A percentile compares a stretch with the other conserved stretches of the same genome.
phyloP scores from a whole-genome alignment of 2,113 vertebrate genomes.

The Scomber scombrus region DNA sequence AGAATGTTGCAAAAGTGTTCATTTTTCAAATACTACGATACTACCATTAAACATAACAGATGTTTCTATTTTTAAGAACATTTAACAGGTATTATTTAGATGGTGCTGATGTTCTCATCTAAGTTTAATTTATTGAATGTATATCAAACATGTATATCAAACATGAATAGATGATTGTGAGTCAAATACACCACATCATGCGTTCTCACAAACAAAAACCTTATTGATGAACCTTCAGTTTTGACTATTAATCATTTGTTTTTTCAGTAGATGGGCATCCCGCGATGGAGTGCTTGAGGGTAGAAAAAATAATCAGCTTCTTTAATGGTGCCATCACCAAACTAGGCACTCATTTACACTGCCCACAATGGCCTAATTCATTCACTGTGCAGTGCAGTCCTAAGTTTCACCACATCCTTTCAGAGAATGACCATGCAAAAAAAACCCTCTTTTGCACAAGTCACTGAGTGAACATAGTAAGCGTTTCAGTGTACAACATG shows the following conservation, averaged over 20 bases:
- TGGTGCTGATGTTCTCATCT: background rate
- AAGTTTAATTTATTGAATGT: background rate
- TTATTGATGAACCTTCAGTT: constrained; percentile 1
- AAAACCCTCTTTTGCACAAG: background rate
- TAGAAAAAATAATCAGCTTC: constrained; percentile 31
- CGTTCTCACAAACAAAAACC: constrained; percentile 14
- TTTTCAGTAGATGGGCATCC: constrained; percentile 19
- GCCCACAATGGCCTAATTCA: constrained; percentile 70
- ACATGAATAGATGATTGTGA: background rate
- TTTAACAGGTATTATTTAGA: background rate
- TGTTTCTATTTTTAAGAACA: background rate
- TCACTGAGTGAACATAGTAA: background rate
- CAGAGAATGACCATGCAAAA: constrained; percentile 17
- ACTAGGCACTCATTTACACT: constrained; percentile 61
- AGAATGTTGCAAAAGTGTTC: background rate
- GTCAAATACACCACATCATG: constrained; percentile 6
- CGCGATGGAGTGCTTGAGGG: background rate
- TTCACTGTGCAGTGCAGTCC: constrained; percentile 22
- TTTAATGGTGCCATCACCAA: constrained; percentile 64
- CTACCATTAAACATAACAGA: background rate
- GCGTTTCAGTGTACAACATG: background rate
- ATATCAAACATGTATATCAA: background rate
- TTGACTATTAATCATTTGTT: background rate
- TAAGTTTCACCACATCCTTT: constrained; percentile 42
- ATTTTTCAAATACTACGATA: background rate